Conservation (phyloP, 2,888 invertebrate species). For the Cryptus armator region DNA sequence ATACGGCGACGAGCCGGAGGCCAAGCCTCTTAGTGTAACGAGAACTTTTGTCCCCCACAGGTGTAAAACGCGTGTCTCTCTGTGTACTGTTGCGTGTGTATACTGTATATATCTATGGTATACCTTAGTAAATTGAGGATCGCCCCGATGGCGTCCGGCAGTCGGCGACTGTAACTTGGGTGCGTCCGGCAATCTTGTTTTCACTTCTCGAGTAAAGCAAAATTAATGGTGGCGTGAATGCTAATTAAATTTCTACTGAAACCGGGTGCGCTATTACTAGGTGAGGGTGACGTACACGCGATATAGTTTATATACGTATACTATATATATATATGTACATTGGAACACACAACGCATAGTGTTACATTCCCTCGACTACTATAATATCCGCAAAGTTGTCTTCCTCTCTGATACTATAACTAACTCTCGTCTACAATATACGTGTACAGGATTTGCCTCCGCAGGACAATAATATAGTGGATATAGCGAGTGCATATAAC, state of each 20-base stretch:
- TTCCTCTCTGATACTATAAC: background rate
- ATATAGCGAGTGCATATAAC: slow-evolving; percentile 42
- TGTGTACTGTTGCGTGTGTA: background rate
- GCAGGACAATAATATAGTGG: slow-evolving; percentile 6
- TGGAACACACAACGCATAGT: background rate
- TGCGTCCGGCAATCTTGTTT: slow-evolving; percentile 62
- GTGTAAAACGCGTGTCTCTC: slow-evolving; percentile 23
- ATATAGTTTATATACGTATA: slow-evolving; percentile 26
- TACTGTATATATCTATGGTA: background rate
- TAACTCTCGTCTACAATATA: background rate
- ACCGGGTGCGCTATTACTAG: slow-evolving; percentile 45
- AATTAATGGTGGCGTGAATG: slow-evolving; percentile 66
- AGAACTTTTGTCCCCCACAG: slow-evolving; percentile 42
- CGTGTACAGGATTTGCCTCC: background rate
- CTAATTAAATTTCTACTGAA: slow-evolving; percentile 65
- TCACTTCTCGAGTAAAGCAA: slow-evolving; percentile 54
- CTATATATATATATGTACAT: background rate
- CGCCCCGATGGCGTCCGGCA: slow-evolving; percentile 33
- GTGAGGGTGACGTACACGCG: slow-evolving; percentile 55
- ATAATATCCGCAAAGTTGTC: slow-evolving; percentile 25
- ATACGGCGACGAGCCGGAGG: background rate
- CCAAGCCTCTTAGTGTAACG: slow-evolving; percentile 35
- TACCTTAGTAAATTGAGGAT: slow-evolving; percentile 50
- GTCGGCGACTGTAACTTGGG: slow-evolving; percentile 48
- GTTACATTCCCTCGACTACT: background rate